These are phyloP conservation scores for Strix uralensis DNA, from an alignment of 2,113 vertebrate species.

Conservation along the genomic window DNA sequence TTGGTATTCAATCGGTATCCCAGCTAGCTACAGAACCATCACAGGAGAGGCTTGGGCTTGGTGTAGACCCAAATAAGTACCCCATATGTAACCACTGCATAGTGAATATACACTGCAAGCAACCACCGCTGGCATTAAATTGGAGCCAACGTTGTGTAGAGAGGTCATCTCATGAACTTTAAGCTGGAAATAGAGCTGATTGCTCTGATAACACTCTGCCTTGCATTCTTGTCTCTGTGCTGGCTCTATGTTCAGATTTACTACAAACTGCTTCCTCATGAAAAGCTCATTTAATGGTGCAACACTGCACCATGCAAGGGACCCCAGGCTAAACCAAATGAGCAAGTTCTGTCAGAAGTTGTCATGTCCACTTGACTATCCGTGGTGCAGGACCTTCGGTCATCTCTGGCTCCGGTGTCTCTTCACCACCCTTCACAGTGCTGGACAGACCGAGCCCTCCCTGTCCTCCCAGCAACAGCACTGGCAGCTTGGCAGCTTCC, in stretches of 20 bases:
- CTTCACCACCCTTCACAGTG: not conserved
- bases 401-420: not conserved
- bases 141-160: rapidly evolving
- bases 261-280: not conserved
- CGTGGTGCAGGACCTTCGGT: not conserved
- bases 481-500: not conserved
- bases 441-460: not conserved
- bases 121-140: not conserved
- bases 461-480: not conserved
- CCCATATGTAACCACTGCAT: not conserved
- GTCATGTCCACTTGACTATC: rapidly evolving
- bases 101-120: not conserved
- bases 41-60: not conserved
- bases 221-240: not conserved
- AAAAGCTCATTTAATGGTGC: not conserved
- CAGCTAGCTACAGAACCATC: not conserved
- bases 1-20: not conserved
- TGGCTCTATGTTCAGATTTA: not conserved
- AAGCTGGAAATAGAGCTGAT: not conserved
- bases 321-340: not conserved
- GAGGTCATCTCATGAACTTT: not conserved
- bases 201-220: not conserved
- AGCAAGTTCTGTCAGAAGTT: not conserved
- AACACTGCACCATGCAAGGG: not conserved
- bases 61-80: not conserved